Conservation (phyloP, 2,888 invertebrate species). For the Caenorhabditis becei region DNA sequence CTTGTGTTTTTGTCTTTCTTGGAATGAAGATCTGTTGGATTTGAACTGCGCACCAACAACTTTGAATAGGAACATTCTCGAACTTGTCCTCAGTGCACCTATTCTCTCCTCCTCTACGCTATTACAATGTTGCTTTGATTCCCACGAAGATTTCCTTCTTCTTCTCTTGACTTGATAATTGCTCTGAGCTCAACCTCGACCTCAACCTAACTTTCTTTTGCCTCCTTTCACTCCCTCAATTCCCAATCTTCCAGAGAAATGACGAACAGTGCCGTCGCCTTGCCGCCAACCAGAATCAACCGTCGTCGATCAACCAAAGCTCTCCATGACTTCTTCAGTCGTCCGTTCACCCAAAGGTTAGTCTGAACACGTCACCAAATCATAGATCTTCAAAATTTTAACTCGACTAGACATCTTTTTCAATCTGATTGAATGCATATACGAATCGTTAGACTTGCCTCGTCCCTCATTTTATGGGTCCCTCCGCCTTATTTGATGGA, state of each 20-base stretch:
- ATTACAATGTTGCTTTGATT: too few relatives aligned
- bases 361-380: background rate
- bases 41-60: background rate
- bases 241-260: conserved; percentile 18
- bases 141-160: conserved; percentile 37
- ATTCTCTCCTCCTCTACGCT: background rate
- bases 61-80: background rate
- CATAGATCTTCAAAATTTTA: background rate
- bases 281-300: conserved; percentile 52
- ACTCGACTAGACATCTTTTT: conserved; percentile 37
- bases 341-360: conserved; percentile 60
- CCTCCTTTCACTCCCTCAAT: background rate
- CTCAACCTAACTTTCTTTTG: background rate
- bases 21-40: conserved; percentile 1
- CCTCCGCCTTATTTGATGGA: conserved; percentile 22
- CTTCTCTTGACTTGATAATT: conserved; percentile 41
- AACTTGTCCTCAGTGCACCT: conserved; percentile 16
- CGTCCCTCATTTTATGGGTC: conserved; percentile 12
- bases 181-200: conserved; percentile 14
- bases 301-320: conserved; percentile 59
- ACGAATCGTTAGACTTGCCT: conserved; percentile 15
- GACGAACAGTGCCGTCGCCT: conserved; percentile 54
- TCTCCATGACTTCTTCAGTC: conserved; percentile 60
- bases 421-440: conserved; percentile 8
- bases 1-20: too few relatives aligned